phyloP scores from a whole-genome alignment of 2,888 invertebrate genomes.

The Idaea dimidiata region DNA sequence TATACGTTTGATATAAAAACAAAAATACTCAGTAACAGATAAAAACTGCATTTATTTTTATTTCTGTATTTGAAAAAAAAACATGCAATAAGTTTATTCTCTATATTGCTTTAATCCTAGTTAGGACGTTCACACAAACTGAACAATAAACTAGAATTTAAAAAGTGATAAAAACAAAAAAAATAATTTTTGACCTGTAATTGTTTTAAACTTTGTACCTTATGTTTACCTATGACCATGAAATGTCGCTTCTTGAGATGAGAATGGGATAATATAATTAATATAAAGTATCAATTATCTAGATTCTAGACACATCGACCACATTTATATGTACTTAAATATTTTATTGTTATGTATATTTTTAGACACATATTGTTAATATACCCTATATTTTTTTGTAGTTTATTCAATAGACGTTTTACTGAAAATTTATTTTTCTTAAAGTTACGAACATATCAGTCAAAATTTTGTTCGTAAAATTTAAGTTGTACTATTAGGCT shows the following conservation, averaged over 20 bases:
- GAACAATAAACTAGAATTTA: too few species aligned
- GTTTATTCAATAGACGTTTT: not conserved
- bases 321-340: constrained; percentile 1
- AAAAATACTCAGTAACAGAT: too few species aligned
- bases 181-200: too few species aligned
- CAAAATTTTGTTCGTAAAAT: not conserved
- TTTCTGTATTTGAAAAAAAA: too few species aligned
- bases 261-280: not conserved
- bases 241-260: not conserved
- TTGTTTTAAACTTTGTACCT: too few species aligned
- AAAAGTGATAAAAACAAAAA: too few species aligned
- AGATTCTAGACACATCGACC: constrained; percentile 5
- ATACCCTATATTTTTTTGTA: constrained; percentile 2
- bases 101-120: too few species aligned
- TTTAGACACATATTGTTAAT: constrained; percentile 2
- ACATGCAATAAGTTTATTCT: too few species aligned
- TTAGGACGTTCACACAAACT: too few species aligned
- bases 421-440: not conserved
- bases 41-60: too few species aligned
- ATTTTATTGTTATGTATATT: constrained; percentile 6
- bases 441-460: not conserved
- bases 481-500: not conserved
- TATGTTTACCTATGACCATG: not conserved
- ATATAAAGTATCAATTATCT: constrained; percentile 8
- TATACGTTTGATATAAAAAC: too few species aligned